Evolutionary conservation across 2,797 vertebrate species (phyloP).

Genomic region (Halcyon smyrnensis): DNA sequence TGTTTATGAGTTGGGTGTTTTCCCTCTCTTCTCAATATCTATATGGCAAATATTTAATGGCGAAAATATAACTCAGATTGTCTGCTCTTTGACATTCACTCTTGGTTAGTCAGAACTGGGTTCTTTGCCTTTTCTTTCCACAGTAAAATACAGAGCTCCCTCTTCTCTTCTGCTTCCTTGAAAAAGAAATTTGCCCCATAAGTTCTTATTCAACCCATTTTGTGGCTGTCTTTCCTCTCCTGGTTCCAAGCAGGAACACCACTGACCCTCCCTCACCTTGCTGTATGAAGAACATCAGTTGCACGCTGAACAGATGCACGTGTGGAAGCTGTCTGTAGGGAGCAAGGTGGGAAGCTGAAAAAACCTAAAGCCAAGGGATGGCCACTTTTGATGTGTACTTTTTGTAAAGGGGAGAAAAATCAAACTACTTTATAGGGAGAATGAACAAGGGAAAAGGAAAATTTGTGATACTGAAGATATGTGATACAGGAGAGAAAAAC

Average conservation of each 20-base stretch:
- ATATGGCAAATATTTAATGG: background rate
- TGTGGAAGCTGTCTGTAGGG: background rate
- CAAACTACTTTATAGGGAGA: background rate
- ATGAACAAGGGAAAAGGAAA: background rate
- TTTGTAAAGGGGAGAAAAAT: background rate
- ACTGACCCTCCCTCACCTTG: background rate
- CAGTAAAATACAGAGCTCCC: background rate
- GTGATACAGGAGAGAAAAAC: background rate
- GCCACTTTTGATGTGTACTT: background rate
- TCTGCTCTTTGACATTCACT: background rate
- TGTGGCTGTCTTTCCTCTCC: background rate
- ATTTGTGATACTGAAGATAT: background rate
- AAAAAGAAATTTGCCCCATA: background rate
- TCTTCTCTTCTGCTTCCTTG: background rate
- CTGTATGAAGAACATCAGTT: background rate
- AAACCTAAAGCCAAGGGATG: background rate
- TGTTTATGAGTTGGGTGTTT: background rate
- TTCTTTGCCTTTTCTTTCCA: background rate
- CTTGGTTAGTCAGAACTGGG: background rate
- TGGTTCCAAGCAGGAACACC: background rate
- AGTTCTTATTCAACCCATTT: background rate
- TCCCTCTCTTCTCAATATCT: background rate
- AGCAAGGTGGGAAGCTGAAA: background rate
- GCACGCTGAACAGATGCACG: accelerated
- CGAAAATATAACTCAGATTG: background rate